Percentiles rank a stretch among this genome's conserved stretches.
phyloP scores from a whole-genome alignment of 2,797 vertebrate species.

The Pteronotus mesoamericanus region DNA sequence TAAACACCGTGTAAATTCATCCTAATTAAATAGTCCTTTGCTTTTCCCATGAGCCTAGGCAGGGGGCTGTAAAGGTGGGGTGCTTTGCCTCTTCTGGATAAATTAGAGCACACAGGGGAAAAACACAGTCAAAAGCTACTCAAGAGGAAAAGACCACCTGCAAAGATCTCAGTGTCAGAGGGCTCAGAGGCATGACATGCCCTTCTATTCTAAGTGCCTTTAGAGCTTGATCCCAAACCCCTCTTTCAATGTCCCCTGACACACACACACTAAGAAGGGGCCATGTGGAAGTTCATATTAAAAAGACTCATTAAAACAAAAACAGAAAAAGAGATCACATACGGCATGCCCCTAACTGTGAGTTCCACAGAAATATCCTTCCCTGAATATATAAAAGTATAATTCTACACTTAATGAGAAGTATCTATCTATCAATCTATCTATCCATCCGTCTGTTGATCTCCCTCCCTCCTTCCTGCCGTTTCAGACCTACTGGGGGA shows the following conservation, averaged over 20 bases:
- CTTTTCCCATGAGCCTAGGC: neutral
- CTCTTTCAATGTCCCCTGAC: neutral
- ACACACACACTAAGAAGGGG: neutral
- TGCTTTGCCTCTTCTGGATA: neutral
- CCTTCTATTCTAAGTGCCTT: neutral
- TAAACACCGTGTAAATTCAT: neutral
- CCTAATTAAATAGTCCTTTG: slow-evolving; percentile 59
- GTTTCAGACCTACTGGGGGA: neutral
- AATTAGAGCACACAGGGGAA: neutral
- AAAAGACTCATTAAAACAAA: neutral
- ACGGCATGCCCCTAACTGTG: neutral
- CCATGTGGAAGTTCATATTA: neutral
- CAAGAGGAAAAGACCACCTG: neutral
- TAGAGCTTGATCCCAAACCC: neutral
- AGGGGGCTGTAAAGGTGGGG: neutral
- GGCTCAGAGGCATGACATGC: neutral
- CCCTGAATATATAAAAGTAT: neutral
- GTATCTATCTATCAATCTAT: neutral
- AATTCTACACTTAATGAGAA: neutral
- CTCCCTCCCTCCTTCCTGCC: neutral
- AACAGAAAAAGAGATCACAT: neutral
- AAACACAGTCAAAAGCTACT: neutral
- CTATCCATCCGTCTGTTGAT: neutral
- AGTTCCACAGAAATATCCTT: neutral
- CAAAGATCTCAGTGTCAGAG: neutral